Base-by-base conservation (phyloP, 1,140 invertebrate genomes). In the Musca domestica region DNA sequence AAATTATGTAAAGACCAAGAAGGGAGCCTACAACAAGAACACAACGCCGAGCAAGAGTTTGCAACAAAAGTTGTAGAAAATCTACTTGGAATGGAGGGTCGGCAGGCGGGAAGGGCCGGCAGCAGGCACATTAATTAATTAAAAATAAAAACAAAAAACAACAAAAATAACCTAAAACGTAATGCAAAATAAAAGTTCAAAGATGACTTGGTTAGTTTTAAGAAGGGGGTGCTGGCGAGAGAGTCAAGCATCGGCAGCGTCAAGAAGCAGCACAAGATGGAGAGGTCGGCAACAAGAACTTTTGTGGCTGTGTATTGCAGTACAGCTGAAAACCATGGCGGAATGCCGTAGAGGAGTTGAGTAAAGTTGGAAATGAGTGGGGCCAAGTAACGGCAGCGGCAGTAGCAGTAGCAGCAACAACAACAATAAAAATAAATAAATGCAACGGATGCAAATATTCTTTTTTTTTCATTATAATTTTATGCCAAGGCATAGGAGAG, bases 1-100 rank as follows among this genome's bases (percentile, higher is more conserved):
- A 48, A 65, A 65, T 51, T 49, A 65, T 65, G 64, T 65, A 48
- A 65, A 65, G 48, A 49, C 17, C 41, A 65, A 65, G 46, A 65
- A 65, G 34, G 19, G 17, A 19, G 51, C 34, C 34, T 41, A 41
- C 34, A 5, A 41, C 34, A 41, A 41, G 34, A 41, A 41, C 34
- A 41, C 34, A 5, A 41, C 34, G 6, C 12, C 34, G 2, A 41
- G 34, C 34, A 61, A n/a, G n/a, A 61, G 17, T 41, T 19, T 41
- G 25, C 9, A 51, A 51, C 48, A 51, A 51, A 51, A 51, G n/a
- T 61, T 61, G 56, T 34, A 61, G 56, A 61, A 61, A 61, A 61
- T 19, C 27, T 34, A 34, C 27, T 51, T 41, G 27, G 27, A 30
- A 30, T 30, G 27, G 27, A 3, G 3, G 34, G 34, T n/a, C 34